Base-by-base conservation (phyloP, 2,888 invertebrate genomes). In the Malthinus seriepunctatus region DNA sequence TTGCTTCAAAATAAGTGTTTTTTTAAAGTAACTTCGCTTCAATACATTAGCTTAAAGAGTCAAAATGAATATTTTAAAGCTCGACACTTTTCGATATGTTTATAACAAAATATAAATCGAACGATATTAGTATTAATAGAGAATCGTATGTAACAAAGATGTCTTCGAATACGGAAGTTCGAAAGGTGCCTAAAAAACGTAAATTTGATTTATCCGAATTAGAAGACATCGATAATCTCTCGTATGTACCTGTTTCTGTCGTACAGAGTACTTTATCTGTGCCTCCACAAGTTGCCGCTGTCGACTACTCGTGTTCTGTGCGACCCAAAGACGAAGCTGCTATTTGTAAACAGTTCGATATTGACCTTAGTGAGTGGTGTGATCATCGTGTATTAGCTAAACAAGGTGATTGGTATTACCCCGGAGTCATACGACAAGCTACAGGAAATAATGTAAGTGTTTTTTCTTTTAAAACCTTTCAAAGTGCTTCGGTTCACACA, bases 341-440 rank as follows among this genome's bases (percentile, higher is more conserved):
- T 52, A 57, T 65, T 42, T 64, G 67, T 58, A 68, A 69, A 65
- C 60, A 69, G 59, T 69, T 75, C 60, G 80, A 78, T 69, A 85
- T 97, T 65, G 94, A 97, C 81, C 84, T 97, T 69, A 89, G 88
- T 71, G 96, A 97, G 80, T 97, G 97, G 97, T 88, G 89, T 68
- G 92, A 93, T 73, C 95, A 95, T 76, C 84, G 96, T 69, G 93
- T 97, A 60, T 82, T 97, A 69, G 97, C 96, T 38, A 92, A 91
- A 76, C 87, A 89, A 73, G 88, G 90, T 65, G 87, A 88, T 60
- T 84, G 88, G 70, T 94, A 93, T 79, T 87, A 91, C 69, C 93
- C 96, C 7, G 97, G 95, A 51, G 90, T 93, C 56, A 95, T 97
- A 68, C 87, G 90, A 38, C 86, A 87, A 72, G 89, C 89, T 33